Evolutionary conservation across 1,140 invertebrate species (phyloP).

Genomic region (Ceratoteleas bidentatus): DNA sequence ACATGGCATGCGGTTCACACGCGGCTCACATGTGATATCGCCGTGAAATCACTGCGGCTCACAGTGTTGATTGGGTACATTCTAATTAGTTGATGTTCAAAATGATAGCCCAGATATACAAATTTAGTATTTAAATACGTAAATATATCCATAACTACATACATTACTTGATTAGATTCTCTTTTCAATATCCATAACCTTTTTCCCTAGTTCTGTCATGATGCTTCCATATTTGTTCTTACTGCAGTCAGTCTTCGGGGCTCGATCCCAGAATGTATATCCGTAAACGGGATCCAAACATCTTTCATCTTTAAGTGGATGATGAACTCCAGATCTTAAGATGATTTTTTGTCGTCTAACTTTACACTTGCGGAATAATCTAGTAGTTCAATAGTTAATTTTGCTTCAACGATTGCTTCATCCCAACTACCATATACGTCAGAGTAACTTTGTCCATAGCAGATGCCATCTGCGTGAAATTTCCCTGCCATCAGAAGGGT

Average conservation of each 20-base stretch:
- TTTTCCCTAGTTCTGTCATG: background rate
- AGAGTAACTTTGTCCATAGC: background rate
- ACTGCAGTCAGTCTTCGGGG: background rate
- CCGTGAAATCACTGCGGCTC: no score
- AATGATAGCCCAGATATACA: background rate
- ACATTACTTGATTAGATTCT: background rate
- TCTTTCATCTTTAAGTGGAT: no score
- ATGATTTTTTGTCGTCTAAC: background rate
- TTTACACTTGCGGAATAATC: background rate
- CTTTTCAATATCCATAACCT: background rate
- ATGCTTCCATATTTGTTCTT: background rate
- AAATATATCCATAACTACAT: background rate
- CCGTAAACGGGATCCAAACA: background rate
- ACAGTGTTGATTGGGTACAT: no score
- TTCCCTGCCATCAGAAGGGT: background rate
- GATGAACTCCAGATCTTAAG: no score
- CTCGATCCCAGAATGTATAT: no score
- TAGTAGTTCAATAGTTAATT: background rate
- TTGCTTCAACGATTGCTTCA: background rate
- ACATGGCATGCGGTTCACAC: no score
- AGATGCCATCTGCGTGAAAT: background rate
- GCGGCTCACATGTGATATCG: no score
- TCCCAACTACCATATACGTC: background rate
- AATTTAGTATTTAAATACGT: constrained; percentile 1
- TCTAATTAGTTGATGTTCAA: background rate